phyloP scores from a whole-genome alignment of 2,113 vertebrate genomes.

The Hymenochirus boettgeri region DNA sequence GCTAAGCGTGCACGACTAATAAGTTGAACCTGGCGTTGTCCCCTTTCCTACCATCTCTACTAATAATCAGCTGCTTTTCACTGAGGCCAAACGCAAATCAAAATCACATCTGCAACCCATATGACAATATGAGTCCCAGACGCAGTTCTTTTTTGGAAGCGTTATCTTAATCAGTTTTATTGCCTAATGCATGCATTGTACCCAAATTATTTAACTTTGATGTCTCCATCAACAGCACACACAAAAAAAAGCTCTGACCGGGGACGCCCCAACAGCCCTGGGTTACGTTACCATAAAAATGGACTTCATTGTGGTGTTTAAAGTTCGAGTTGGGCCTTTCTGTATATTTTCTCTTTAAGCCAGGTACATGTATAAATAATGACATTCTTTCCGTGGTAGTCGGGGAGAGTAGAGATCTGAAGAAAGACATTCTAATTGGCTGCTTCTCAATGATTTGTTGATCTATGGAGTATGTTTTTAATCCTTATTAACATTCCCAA shows the following conservation, averaged over 20 bases:
- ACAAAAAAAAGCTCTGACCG: constrained; percentile 26
- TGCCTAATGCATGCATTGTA: constrained; percentile 66
- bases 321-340: constrained; percentile 33
- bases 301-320: constrained; percentile 26
- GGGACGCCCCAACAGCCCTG: constrained; percentile 42
- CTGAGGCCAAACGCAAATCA: constrained; percentile 56
- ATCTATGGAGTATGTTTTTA: constrained; percentile 76
- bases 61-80: constrained; percentile 60
- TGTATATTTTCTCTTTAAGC: constrained; percentile 38
- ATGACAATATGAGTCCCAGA: constrained; percentile 70
- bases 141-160: constrained; percentile 80
- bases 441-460: constrained; percentile 65
- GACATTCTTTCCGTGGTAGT: constrained; percentile 53
- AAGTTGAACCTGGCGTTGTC: constrained; percentile 38
- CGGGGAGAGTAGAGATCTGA: constrained; percentile 66
- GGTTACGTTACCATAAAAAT: constrained; percentile 30
- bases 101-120: constrained; percentile 86
- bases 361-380: constrained; percentile 46
- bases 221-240: constrained; percentile 46
- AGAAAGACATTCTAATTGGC: constrained; percentile 51
- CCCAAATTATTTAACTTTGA: constrained; percentile 46
- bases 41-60: constrained; percentile 48
- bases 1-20: constrained; percentile 15
- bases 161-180: constrained; percentile 89
- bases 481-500: constrained; percentile 90